Evolutionary conservation across 2,113 vertebrate genomes (phyloP).

Genomic region (Hystrix brachyura): DNA sequence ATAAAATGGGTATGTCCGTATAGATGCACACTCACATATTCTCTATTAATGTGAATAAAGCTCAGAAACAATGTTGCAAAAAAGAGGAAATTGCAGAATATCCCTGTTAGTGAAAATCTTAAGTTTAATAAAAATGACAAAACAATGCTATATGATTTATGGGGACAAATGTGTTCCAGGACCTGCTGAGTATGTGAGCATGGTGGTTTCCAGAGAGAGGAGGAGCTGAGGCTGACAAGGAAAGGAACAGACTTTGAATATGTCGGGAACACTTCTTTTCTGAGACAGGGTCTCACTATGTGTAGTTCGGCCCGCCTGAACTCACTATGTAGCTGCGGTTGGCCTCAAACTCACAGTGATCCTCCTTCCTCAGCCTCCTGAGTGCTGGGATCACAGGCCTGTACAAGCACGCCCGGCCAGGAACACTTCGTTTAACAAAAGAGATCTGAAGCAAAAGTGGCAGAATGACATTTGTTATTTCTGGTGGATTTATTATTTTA

Average conservation of each 20-base stretch:
- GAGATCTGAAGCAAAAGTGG: neutral
- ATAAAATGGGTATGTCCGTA: neutral
- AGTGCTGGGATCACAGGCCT: neutral
- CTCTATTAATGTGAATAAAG: neutral
- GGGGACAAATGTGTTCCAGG: neutral
- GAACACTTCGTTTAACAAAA: neutral
- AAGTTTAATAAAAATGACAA: conserved; percentile 17
- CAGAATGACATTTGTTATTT: neutral
- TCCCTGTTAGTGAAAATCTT: neutral
- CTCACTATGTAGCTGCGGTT: neutral
- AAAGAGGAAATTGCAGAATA: neutral
- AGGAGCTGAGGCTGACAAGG: neutral
- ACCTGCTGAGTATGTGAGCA: too few relatives aligned
- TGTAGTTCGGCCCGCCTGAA: too few relatives aligned
- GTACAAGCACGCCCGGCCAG: neutral
- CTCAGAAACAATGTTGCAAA: neutral
- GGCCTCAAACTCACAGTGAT: neutral
- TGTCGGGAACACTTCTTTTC: neutral
- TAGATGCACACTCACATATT: neutral
- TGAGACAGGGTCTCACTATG: neutral
- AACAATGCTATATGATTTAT: neutral
- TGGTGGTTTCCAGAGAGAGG: neutral
- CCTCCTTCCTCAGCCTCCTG: neutral
- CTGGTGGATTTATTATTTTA: conserved; percentile 20
- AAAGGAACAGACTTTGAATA: neutral